A percentile compares a stretch with the other conserved stretches of the same genome.
Evolutionary conservation across 2,888 invertebrate genomes (phyloP).

Genomic region (Diarsia mendica): DNA sequence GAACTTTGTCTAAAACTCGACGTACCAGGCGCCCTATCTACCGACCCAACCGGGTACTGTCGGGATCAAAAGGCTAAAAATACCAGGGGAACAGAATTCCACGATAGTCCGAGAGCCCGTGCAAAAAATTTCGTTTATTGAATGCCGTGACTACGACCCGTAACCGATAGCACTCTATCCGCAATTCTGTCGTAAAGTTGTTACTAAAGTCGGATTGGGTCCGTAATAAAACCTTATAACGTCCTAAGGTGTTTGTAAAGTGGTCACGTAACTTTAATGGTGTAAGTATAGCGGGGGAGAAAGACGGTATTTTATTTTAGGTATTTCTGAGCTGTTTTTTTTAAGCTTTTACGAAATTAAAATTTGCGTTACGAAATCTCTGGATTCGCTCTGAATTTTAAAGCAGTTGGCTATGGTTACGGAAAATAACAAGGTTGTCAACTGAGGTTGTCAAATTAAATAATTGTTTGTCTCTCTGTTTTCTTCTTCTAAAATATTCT

Average conservation of each 20-base stretch:
- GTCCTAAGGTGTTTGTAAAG: constrained; percentile 55
- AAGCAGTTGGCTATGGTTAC: too few relatives aligned
- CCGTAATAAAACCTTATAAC: constrained; percentile 48
- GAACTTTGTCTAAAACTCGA: neutral
- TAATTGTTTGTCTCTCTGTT: too few relatives aligned
- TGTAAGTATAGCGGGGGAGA: neutral
- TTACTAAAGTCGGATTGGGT: constrained; percentile 56
- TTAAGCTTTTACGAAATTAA: too few relatives aligned
- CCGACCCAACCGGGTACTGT: neutral
- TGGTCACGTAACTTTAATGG: constrained; percentile 54
- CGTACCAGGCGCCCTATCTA: neutral
- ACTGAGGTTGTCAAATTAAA: too few relatives aligned
- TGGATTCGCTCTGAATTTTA: too few relatives aligned
- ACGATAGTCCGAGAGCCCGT: constrained; percentile 17
- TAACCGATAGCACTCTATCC: constrained; percentile 53
- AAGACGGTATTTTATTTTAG: constrained; percentile 3
- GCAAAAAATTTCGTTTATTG: constrained; percentile 52
- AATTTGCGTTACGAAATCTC: too few relatives aligned
- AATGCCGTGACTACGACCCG: constrained; percentile 49
- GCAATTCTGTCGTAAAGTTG: constrained; percentile 56
- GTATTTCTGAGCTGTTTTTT: too few relatives aligned
- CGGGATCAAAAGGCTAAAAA: constrained; percentile 28
- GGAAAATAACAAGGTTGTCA: too few relatives aligned
- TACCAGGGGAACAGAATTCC: constrained; percentile 29
- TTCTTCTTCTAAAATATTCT: too few relatives aligned